Evolutionary conservation across 2,113 vertebrate species (phyloP).

Genomic region (Picathartes gymnocephalus): DNA sequence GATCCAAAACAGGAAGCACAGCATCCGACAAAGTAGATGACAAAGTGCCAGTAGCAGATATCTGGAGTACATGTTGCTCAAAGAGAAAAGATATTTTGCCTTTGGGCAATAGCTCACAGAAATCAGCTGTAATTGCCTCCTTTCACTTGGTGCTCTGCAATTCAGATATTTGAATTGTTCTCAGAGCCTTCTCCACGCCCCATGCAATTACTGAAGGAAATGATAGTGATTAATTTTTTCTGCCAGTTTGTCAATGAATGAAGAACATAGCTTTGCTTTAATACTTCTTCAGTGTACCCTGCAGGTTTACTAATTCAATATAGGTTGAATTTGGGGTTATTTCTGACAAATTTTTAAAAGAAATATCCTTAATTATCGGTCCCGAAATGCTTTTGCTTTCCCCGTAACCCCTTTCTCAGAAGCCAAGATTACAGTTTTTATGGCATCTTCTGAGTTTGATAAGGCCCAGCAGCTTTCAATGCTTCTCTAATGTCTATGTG

Average conservation of each 20-base stretch:
- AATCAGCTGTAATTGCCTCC: conserved; percentile 11
- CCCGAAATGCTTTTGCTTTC: background rate
- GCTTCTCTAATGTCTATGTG: background rate
- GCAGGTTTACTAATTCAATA: background rate
- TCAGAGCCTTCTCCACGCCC: background rate
- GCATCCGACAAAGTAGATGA: conserved; percentile 25
- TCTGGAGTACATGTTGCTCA: conserved; percentile 40
- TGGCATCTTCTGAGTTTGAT: background rate
- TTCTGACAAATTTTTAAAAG: background rate
- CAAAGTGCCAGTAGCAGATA: conserved; percentile 43
- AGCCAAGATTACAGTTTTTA: background rate
- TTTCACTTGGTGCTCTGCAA: background rate
- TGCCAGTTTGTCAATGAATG: background rate
- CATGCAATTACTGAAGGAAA: conserved; percentile 43
- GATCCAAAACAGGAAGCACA: conserved; percentile 48
- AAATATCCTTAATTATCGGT: background rate
- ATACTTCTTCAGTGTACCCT: background rate
- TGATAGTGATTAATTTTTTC: conserved; percentile 7
- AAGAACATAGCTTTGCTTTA: background rate
- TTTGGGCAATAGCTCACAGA: conserved; percentile 17
- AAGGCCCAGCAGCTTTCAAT: background rate
- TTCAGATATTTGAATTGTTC: conserved; percentile 29
- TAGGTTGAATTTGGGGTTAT: background rate
- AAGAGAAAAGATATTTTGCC: conserved; percentile 39
- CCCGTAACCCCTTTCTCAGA: background rate